Conservation (phyloP, 2,888 invertebrate species). For the Malthinus flaveolus region DNA sequence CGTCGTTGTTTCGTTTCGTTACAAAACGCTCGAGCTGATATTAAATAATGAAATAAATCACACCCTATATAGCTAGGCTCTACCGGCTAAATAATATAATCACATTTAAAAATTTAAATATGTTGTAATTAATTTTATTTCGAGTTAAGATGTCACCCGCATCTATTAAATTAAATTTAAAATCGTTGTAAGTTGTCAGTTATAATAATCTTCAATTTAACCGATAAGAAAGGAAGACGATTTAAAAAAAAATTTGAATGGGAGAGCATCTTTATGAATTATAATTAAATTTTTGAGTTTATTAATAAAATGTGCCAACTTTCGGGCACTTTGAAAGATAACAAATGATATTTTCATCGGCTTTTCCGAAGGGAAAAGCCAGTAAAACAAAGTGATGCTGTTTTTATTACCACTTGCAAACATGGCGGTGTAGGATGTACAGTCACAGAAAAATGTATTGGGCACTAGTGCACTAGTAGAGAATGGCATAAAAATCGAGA, state of each 20-base stretch:
- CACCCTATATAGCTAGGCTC: too few species aligned
- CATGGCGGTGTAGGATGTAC: not conserved
- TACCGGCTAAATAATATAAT: not conserved
- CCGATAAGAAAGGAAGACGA: not conserved
- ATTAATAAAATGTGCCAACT: not conserved
- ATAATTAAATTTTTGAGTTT: not conserved
- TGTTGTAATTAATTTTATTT: not conserved
- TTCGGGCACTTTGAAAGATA: not conserved
- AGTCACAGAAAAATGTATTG: too few species aligned
- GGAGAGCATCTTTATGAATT: not conserved
- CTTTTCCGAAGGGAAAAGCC: not conserved
- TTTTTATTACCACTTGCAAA: conserved; percentile 5
- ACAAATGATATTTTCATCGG: conserved; percentile 5
- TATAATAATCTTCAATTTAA: not conserved
- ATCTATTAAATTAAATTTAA: conserved; percentile 3
- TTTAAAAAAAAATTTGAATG: not conserved
- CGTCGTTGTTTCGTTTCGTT: not conserved
- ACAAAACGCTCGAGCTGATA: too few species aligned
- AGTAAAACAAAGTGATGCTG: conserved; percentile 1
- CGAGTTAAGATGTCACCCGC: not conserved
- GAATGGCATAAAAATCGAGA: too few species aligned
- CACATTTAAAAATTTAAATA: not conserved
- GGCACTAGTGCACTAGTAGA: too few species aligned
- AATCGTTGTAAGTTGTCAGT: conserved; percentile 1
- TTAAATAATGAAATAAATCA: not conserved